phyloP scores from a whole-genome alignment of 1,140 invertebrate species.

The Rhyacophila brunnea region DNA sequence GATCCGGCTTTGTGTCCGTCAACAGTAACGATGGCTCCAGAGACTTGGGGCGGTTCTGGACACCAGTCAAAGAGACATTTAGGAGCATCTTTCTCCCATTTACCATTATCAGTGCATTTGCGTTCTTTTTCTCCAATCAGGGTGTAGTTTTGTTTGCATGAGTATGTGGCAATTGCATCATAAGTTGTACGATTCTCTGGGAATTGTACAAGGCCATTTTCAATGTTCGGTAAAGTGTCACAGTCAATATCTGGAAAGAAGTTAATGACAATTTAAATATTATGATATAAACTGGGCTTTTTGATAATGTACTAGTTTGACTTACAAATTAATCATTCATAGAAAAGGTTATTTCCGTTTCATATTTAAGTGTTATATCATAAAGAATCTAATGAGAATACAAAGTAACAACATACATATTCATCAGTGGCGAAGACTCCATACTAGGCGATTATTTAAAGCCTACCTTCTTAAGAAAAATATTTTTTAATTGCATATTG shows the following conservation, averaged over 20 bases:
- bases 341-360: too few species aligned
- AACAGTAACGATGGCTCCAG: slow-evolving; percentile 68
- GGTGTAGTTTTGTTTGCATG: slow-evolving; percentile 82
- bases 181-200: slow-evolving; percentile 71
- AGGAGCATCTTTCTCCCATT: slow-evolving; percentile 77
- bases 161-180: slow-evolving; percentile 72
- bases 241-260: slow-evolving; percentile 71
- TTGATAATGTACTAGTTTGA: too few species aligned
- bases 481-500: too few species aligned
- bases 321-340: too few species aligned
- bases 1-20: slow-evolving; percentile 73
- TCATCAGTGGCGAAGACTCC: too few species aligned
- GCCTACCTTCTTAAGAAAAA: too few species aligned
- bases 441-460: too few species aligned
- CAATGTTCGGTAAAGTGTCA: slow-evolving; percentile 65
- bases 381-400: too few species aligned
- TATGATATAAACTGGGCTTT: too few species aligned
- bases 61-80: slow-evolving; percentile 86
- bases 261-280: too few species aligned
- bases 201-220: slow-evolving; percentile 71
- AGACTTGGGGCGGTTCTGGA: slow-evolving; percentile 71
- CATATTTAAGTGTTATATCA: too few species aligned
- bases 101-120: slow-evolving; percentile 74
- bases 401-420: too few species aligned
- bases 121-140: slow-evolving; percentile 69